phyloP scores from a whole-genome alignment of 1,140 invertebrate genomes.

The Macrostomum lignano region DNA sequence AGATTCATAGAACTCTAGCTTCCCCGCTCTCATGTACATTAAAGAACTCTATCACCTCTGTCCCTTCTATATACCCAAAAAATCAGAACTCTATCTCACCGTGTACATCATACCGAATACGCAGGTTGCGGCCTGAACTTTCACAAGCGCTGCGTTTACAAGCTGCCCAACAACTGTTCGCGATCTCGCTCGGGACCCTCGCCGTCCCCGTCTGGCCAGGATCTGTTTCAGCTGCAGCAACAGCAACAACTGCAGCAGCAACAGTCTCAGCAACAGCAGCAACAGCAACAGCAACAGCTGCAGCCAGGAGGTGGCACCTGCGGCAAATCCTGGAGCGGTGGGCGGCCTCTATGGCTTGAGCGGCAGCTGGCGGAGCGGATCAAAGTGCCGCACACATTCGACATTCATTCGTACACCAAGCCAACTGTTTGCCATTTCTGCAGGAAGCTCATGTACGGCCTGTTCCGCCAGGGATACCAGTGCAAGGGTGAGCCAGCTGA shows the following conservation, averaged over 20 bases:
- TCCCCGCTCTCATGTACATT: no score
- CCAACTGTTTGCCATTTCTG: slow-evolving; percentile 82
- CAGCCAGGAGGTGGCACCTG: slow-evolving; percentile 19
- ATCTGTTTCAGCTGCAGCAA: not conserved
- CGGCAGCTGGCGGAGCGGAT: slow-evolving; percentile 39
- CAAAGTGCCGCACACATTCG: slow-evolving; percentile 56
- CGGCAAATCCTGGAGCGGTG: slow-evolving; percentile 42
- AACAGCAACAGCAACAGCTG: slow-evolving; percentile 5
- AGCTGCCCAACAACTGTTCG: slow-evolving; percentile 96
- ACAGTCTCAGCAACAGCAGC: slow-evolving; percentile 3
- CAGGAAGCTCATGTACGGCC: slow-evolving; percentile 67
- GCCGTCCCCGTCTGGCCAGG: no score
- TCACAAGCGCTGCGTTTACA: slow-evolving; percentile 88
- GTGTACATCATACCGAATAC: no score
- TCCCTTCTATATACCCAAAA: no score
- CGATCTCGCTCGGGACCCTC: no score
- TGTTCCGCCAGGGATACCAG: slow-evolving; percentile 83
- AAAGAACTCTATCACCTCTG: no score
- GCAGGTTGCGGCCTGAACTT: slow-evolving; percentile 86
- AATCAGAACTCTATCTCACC: no score
- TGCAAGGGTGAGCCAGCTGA: slow-evolving; percentile 38
- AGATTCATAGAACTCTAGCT: no score
- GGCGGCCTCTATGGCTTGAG: slow-evolving; percentile 43
- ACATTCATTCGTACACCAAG: slow-evolving; percentile 49
- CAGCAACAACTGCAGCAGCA: slow-evolving; percentile 1